Conservation (phyloP, 1,140 invertebrate genomes). For the Sogatella furcifera region DNA sequence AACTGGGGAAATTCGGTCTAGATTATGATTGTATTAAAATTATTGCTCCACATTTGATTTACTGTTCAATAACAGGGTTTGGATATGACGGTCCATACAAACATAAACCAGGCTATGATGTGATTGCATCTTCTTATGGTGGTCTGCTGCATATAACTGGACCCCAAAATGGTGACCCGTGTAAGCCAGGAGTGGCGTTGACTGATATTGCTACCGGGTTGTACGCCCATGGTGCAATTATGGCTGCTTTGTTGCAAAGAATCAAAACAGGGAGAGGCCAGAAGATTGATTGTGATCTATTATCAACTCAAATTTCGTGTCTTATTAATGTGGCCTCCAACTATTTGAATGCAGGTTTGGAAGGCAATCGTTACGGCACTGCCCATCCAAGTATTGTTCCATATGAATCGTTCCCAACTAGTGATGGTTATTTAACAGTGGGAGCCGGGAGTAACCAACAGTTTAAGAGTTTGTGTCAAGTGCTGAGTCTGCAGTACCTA, state of each 20-base stretch:
- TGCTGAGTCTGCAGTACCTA: constrained; percentile 50
- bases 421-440: constrained; percentile 72
- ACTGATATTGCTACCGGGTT: constrained; percentile 89
- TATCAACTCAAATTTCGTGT: constrained; percentile 81
- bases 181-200: constrained; percentile 85
- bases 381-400: constrained; percentile 92
- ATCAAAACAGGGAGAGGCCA: constrained; percentile 71
- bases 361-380: constrained; percentile 73
- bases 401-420: constrained; percentile 77
- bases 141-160: constrained; percentile 87
- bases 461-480: constrained; percentile 56
- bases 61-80: constrained; percentile 91
- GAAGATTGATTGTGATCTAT: constrained; percentile 87
- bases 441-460: constrained; percentile 72
- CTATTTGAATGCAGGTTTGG: constrained; percentile 76
- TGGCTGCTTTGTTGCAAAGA: constrained; percentile 77
- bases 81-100: constrained; percentile 78
- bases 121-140: constrained; percentile 85
- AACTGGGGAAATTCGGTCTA: constrained; percentile 62
- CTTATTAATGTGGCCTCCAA: constrained; percentile 85
- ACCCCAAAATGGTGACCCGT: constrained; percentile 67
- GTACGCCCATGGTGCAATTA: constrained; percentile 90
- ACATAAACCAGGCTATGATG: constrained; percentile 84
- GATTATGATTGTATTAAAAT: constrained; percentile 64
- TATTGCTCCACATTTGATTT: constrained; percentile 72